A percentile compares a stretch with the other conserved stretches of the same genome.
phyloP scores from a whole-genome alignment of 2,113 vertebrate genomes.

The Trogon melanurus region DNA sequence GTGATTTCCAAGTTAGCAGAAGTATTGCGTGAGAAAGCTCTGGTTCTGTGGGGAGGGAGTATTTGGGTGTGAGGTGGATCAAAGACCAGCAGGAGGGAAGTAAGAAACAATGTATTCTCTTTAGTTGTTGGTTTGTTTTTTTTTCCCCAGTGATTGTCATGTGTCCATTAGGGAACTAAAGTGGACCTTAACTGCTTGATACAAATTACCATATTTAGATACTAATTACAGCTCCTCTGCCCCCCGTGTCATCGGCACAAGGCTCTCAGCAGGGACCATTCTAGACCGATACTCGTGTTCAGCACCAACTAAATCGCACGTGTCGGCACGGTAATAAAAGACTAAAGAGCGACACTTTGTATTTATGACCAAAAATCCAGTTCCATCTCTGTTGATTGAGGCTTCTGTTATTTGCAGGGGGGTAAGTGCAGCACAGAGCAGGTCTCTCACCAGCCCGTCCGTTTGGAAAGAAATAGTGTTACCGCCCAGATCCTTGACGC shows the following conservation, averaged over 20 bases:
- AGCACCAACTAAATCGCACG: background rate
- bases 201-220: background rate
- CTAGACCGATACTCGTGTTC: background rate
- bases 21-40: background rate
- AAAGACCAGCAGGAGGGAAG: background rate
- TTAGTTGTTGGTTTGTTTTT: background rate
- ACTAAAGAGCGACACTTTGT: background rate
- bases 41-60: background rate
- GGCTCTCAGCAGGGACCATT: background rate
- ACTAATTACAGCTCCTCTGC: background rate
- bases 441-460: background rate
- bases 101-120: background rate
- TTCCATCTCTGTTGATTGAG: background rate
- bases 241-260: fast-evolving
- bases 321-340: background rate
- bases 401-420: background rate
- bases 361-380: background rate
- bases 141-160: background rate
- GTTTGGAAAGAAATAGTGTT: background rate
- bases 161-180: background rate
- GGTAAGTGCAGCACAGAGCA: background rate
- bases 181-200: background rate
- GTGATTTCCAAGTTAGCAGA: background rate
- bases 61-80: background rate
- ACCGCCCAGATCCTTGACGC: background rate